Base-by-base conservation (phyloP, 2,888 invertebrate genomes). In the Amiota communis region DNA sequence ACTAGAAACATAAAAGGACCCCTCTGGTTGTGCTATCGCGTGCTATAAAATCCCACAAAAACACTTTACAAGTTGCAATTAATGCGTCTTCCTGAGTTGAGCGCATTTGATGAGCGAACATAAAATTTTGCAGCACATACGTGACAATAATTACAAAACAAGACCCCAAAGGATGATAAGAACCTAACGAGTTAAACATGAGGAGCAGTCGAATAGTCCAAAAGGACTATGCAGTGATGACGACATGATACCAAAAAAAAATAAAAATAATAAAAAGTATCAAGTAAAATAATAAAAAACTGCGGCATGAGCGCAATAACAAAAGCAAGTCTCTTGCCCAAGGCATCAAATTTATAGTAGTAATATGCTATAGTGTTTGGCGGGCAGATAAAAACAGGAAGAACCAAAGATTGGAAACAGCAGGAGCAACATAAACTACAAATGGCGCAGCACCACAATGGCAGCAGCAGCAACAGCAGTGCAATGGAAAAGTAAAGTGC, bases 121-220 rank as follows among this genome's bases (percentile, higher is more conserved):
- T 79, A 80, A 79, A 81, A 81, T 81, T 77, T 77, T 81, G 78
- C 81, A 73, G 81, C 79, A 78, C 79, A 81, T 81, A 81, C 81
- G 81, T 79, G 81, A 81, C 81, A 80, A 80, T 81, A 81, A 81
- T 80, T 80, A 80, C 79, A 79, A 81, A 73, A 77, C 74, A 74
- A 77, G 59, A 59, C 59, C 15, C 12, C 46, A 59, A 63, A 36
- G 53, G 10, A 23, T 2, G 63, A 15, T 36, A 36, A 67, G 48
- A 15, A 49, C 49, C 17, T n/a, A 64, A 64, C 15, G 46, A 8
- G 46, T 15, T 61, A 23, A 23, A 53, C 53, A 11, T 15, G 13
- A 13, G n/a, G 9, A 9, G 13, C 53, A 15, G 53, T 53, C 13
- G n/a, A 15, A 53, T 13, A 53, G 53, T 53, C n/a, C 53, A 53